Evolutionary conservation across 2,888 invertebrate genomes (phyloP).

Genomic region (Machimus rusticus): DNA sequence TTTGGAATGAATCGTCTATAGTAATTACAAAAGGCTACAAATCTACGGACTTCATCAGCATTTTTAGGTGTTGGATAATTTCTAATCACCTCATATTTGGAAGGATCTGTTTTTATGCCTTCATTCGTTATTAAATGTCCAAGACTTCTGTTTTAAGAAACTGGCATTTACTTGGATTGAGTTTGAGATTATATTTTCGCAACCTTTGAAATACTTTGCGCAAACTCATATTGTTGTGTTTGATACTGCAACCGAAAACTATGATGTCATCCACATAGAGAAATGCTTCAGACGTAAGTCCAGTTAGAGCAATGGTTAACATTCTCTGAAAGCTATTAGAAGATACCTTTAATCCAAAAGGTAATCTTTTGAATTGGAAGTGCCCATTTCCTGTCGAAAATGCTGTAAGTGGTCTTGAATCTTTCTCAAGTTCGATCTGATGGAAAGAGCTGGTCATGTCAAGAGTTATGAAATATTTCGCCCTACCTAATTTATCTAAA

Average conservation of each 20-base stretch:
- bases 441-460: too few relatives aligned
- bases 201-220: constrained; percentile 21
- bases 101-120: constrained; percentile 49
- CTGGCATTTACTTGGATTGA: constrained; percentile 44
- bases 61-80: constrained; percentile 50
- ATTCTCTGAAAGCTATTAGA: constrained; percentile 48
- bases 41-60: constrained; percentile 47
- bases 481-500: too few relatives aligned
- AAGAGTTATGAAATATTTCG: too few relatives aligned
- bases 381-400: constrained; percentile 46
- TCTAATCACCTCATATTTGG: constrained; percentile 48
- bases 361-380: constrained; percentile 48
- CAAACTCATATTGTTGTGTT: constrained; percentile 44
- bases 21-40: constrained; percentile 50
- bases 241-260: constrained; percentile 46
- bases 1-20: constrained; percentile 50
- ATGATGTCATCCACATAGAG: constrained; percentile 51
- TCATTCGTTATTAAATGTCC: constrained; percentile 48
- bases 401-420: constrained; percentile 46
- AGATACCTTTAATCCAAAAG: constrained; percentile 48
- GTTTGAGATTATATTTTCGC: constrained; percentile 45
- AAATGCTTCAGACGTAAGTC: constrained; percentile 44
- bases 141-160: constrained; percentile 48
- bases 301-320: constrained; percentile 46
- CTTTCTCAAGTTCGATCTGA: constrained; percentile 41